Conservation (phyloP, 1,140 invertebrate species). For the Penaeus vannamei region DNA sequence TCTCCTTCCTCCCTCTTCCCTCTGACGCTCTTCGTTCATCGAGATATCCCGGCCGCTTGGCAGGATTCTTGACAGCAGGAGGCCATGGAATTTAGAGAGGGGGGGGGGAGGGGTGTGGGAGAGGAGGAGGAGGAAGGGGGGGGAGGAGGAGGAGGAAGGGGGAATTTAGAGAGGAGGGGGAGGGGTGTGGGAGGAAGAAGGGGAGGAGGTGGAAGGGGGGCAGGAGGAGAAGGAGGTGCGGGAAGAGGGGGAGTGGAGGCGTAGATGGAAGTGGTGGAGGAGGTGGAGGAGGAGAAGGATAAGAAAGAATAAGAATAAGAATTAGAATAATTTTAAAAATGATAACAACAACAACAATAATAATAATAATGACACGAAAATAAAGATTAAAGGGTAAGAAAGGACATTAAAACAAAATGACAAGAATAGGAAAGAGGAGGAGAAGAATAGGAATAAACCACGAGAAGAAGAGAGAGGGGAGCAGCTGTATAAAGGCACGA, state of each 20-base stretch:
- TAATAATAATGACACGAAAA: no score
- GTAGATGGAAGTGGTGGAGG: neutral
- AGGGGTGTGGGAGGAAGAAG: neutral
- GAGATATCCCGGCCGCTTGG: no score
- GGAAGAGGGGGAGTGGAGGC: no score
- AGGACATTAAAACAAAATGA: no score
- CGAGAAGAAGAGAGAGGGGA: no score
- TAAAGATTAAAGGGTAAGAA: no score
- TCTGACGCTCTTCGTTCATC: neutral
- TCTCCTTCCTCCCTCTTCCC: neutral
- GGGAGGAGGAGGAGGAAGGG: conserved; percentile 22
- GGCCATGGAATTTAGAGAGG: neutral
- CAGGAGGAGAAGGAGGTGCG: no score
- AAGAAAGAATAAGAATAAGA: neutral
- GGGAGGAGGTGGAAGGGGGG: neutral
- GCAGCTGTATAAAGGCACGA: no score
- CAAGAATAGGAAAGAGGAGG: no score
- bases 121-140: conserved; percentile 25
- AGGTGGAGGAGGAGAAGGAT: neutral
- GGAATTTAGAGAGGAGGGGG: neutral
- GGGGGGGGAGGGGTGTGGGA: neutral
- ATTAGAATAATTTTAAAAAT: neutral
- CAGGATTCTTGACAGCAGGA: no score
- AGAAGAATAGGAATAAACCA: no score
- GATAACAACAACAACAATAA: no score